Evolutionary conservation across 2,888 invertebrate species (phyloP).

Genomic region (Bimastos eiseni): DNA sequence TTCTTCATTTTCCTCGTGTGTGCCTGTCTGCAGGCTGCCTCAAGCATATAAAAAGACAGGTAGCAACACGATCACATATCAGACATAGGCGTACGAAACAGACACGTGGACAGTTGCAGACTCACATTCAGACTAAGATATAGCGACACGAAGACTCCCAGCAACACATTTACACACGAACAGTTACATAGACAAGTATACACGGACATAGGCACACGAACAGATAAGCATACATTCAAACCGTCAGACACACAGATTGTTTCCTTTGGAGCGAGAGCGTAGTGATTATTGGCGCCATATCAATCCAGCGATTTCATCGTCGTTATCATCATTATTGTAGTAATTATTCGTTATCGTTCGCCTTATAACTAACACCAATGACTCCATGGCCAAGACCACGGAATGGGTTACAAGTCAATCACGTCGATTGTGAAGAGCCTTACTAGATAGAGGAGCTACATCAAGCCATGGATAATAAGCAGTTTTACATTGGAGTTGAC

Average conservation of each 20-base stretch:
- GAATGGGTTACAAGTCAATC: background rate
- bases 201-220: background rate
- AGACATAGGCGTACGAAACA: background rate
- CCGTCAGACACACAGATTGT: background rate
- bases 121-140: background rate
- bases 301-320: background rate
- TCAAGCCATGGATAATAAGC: background rate
- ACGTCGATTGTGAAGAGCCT: background rate
- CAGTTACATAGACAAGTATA: background rate
- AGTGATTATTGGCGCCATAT: background rate
- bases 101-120: background rate
- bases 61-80: background rate
- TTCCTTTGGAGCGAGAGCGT: background rate
- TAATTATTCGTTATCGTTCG: background rate
- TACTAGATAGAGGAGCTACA: background rate
- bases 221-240: background rate
- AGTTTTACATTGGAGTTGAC: background rate
- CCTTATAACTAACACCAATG: background rate
- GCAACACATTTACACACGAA: background rate
- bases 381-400: background rate
- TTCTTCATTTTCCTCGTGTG: too few relatives aligned
- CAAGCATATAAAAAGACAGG: background rate
- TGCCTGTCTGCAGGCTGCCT: too few relatives aligned
- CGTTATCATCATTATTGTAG: background rate
- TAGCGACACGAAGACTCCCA: background rate